phyloP scores from a whole-genome alignment of 2,888 invertebrate species.

The Pimpla rufipes region DNA sequence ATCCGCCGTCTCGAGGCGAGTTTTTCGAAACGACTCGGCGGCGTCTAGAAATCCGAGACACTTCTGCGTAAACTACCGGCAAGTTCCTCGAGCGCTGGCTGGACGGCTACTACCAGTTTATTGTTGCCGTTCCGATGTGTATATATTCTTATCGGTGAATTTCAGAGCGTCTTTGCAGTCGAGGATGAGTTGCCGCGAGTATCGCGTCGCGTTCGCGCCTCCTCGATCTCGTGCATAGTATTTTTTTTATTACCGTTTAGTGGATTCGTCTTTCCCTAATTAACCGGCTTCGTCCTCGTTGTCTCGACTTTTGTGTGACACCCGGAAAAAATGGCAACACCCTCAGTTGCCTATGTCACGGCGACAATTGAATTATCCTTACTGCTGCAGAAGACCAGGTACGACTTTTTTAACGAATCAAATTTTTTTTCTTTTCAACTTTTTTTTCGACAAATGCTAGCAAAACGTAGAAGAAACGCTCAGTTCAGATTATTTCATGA shows the following conservation, averaged over 20 bases:
- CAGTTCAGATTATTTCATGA: too few relatives aligned
- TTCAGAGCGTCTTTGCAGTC: slow-evolving; percentile 70
- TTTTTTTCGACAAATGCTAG: too few relatives aligned
- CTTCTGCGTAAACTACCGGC: neutral
- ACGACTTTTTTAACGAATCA: too few relatives aligned
- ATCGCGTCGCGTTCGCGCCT: slow-evolving; percentile 60
- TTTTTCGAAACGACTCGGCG: neutral
- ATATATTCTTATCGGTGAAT: slow-evolving; percentile 71
- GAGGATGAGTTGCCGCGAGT: slow-evolving; percentile 61
- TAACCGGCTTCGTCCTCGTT: too few relatives aligned
- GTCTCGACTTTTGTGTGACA: too few relatives aligned
- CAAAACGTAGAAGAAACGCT: too few relatives aligned
- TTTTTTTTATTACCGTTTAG: neutral
- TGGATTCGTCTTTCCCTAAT: neutral
- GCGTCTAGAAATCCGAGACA: neutral
- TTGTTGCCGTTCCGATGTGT: neutral
- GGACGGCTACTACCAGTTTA: neutral
- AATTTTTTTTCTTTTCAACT: too few relatives aligned
- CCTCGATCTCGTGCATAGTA: neutral
- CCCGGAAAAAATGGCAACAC: too few relatives aligned
- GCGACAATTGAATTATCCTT: too few relatives aligned
- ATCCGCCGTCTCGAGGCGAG: slow-evolving; percentile 8
- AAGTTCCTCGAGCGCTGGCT: neutral
- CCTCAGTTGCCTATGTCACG: too few relatives aligned
- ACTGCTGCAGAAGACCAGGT: too few relatives aligned